These are phyloP conservation scores for Heterotilapia buettikoferi DNA, from an alignment of 2,113 vertebrate genomes.

Conservation along the genomic window DNA sequence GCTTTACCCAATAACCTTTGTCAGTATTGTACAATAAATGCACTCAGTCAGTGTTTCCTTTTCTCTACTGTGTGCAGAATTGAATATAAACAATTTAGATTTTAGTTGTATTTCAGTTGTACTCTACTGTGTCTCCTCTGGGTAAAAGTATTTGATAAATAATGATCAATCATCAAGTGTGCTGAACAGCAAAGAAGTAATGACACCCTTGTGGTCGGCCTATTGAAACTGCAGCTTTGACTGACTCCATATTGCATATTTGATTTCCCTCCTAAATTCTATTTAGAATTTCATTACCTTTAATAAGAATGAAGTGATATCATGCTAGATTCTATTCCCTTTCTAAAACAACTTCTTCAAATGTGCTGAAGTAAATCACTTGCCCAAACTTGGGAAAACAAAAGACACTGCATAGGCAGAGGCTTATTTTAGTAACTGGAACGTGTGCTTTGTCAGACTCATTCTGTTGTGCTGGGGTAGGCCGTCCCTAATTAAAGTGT, in stretches of 20 bases:
- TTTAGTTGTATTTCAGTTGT: background rate
- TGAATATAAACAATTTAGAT: background rate
- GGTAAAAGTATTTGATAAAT: conserved; percentile 11
- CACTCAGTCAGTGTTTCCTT: background rate
- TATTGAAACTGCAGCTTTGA: background rate
- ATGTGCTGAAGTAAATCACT: conserved; percentile 20
- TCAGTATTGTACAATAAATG: background rate
- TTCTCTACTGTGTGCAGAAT: background rate
- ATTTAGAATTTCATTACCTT: conserved; percentile 12
- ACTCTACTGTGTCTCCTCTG: background rate
- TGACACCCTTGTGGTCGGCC: background rate
- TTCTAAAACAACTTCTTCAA: conserved; percentile 18
- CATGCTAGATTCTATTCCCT: background rate
- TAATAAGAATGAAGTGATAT: conserved; percentile 35
- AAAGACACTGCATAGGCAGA: conserved; percentile 32
- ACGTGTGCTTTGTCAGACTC: conserved; percentile 56
- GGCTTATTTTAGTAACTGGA: conserved; percentile 58
- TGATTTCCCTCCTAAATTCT: conserved; percentile 4
- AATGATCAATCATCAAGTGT: background rate
- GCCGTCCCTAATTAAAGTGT: conserved; percentile 73
- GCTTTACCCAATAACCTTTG: background rate
- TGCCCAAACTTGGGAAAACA: conserved; percentile 32
- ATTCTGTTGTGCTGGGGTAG: conserved; percentile 56
- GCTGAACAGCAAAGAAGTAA: conserved; percentile 8
- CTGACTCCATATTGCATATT: background rate